phyloP scores from a whole-genome alignment of 2,797 vertebrate genomes.

The Myotis daubentonii region DNA sequence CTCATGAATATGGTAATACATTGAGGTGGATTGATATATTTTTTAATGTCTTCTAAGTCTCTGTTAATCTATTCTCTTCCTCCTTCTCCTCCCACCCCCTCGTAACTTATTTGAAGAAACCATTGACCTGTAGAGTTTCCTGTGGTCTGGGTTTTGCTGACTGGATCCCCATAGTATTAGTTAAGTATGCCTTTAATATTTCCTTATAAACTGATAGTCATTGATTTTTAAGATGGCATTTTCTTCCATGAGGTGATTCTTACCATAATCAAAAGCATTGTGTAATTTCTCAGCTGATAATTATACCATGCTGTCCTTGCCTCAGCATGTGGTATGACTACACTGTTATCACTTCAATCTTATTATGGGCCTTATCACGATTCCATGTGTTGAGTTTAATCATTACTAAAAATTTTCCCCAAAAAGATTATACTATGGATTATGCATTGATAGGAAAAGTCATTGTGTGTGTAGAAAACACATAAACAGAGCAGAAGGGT shows the following conservation, averaged over 20 bases:
- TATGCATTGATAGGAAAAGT: neutral
- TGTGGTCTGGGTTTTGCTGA: neutral
- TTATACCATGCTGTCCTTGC: neutral
- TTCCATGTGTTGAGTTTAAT: neutral
- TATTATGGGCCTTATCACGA: neutral
- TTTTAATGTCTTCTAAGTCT: slow-evolving; percentile 9
- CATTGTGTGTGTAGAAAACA: neutral
- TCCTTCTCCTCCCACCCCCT: neutral
- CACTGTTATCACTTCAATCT: neutral
- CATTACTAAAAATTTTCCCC: neutral
- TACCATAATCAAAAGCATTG: neutral
- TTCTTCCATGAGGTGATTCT: neutral
- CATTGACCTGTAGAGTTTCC: neutral
- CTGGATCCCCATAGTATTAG: neutral
- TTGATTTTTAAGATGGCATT: slow-evolving; percentile 31
- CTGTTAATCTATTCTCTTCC: neutral
- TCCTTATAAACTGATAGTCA: neutral
- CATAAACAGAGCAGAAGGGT: neutral
- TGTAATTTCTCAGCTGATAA: neutral
- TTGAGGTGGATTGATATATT: neutral
- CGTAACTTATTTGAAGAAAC: slow-evolving; percentile 17
- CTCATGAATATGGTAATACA: neutral
- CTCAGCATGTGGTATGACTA: neutral
- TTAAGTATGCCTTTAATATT: slow-evolving; percentile 21
- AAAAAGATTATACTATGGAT: neutral